A percentile compares a stretch with the other conserved stretches of the same genome.
phyloP scores from a whole-genome alignment of 2,888 invertebrate species.

The Xanthorhoe spadicearia region DNA sequence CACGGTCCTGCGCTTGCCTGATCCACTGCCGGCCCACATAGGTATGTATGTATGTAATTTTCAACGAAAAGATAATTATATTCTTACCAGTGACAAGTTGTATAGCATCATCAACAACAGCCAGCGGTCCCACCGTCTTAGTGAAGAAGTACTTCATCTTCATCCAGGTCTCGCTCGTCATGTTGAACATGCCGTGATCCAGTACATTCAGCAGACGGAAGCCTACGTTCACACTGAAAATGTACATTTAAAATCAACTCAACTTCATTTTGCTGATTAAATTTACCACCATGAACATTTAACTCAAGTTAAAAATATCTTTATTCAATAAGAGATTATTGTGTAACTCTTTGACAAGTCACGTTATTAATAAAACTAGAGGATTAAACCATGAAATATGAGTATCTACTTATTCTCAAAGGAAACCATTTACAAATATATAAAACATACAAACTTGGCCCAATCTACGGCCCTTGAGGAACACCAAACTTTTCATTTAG shows the following conservation, averaged over 20 bases:
- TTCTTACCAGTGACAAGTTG: slow-evolving; percentile 65
- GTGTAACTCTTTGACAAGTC: too few species aligned
- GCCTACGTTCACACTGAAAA: slow-evolving; percentile 65
- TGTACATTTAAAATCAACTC: slow-evolving; percentile 47
- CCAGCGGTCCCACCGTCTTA: slow-evolving; percentile 57
- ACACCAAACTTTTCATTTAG: slow-evolving; percentile 3
- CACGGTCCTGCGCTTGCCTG: too few species aligned
- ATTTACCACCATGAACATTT: too few species aligned
- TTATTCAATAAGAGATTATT: too few species aligned
- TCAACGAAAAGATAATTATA: not conserved
- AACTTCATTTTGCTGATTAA: not conserved
- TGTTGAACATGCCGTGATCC: slow-evolving; percentile 65
- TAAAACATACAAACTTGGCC: slow-evolving; percentile 6
- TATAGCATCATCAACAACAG: slow-evolving; percentile 62
- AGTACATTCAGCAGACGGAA: slow-evolving; percentile 68
- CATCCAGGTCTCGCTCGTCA: slow-evolving; percentile 62
- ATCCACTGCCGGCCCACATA: too few species aligned
- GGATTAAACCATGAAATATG: too few species aligned
- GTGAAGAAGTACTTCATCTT: slow-evolving; percentile 60
- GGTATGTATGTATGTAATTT: too few species aligned
- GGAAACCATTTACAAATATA: not conserved
- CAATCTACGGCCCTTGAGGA: slow-evolving; percentile 10
- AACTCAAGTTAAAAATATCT: too few species aligned
- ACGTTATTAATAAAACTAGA: too few species aligned
- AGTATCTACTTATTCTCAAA: too few species aligned